A percentile compares a stretch with the other conserved stretches of the same genome.
Evolutionary conservation across 2,797 vertebrate genomes (phyloP).

Genomic region (Adelosebastes latens): DNA sequence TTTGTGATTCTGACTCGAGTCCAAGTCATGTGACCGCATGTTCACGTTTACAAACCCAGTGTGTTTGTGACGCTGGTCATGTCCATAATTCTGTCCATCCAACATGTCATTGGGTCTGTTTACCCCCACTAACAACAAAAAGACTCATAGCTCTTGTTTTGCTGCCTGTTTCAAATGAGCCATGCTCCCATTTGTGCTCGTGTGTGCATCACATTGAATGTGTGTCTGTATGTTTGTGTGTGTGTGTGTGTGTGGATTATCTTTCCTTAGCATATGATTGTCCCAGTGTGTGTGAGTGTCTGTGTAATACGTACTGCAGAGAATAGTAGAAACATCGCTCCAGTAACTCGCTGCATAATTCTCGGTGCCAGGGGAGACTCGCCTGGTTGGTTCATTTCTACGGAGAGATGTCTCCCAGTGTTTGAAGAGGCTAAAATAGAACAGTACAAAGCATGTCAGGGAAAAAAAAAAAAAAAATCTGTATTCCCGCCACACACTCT

Average conservation of each 20-base stretch:
- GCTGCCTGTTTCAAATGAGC: constrained; percentile 28
- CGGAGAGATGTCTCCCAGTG: constrained; percentile 55
- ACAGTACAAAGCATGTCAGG: constrained; percentile 62
- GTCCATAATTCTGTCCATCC: background rate
- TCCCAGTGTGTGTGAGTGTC: constrained; percentile 22
- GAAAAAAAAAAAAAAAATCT: constrained; percentile 1
- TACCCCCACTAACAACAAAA: constrained; percentile 1
- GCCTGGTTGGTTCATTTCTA: constrained; percentile 61
- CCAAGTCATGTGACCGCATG: background rate
- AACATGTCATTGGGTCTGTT: background rate
- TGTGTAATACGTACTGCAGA: constrained; percentile 38
- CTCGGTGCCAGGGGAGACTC: constrained; percentile 47
- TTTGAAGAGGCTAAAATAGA: constrained; percentile 73
- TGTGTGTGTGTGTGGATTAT: constrained; percentile 7
- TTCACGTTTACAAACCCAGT: background rate
- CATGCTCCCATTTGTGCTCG: constrained; percentile 6
- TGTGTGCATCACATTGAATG: background rate
- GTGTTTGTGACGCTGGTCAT: background rate
- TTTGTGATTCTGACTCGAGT: too few relatives aligned
- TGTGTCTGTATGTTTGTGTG: background rate
- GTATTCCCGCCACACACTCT: constrained; percentile 32
- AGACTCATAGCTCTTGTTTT: background rate
- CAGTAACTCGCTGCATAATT: constrained; percentile 65
- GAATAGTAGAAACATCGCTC: constrained; percentile 58
- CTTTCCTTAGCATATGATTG: constrained; percentile 19